phyloP scores from a whole-genome alignment of 2,888 invertebrate genomes.

The Norana najaformis region DNA sequence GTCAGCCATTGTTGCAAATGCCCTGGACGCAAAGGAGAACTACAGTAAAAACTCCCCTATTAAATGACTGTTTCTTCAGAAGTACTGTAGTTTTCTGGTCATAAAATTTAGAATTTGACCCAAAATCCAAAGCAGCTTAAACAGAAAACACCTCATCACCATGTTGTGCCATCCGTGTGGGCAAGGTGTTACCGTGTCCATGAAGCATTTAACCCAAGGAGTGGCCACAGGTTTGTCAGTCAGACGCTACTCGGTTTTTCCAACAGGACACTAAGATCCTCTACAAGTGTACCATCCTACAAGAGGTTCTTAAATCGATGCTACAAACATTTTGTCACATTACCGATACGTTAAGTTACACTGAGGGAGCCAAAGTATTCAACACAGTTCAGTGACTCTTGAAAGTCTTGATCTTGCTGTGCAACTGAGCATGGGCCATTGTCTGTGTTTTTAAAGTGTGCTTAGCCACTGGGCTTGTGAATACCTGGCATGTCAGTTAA shows the following conservation, averaged over 20 bases:
- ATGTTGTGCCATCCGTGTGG: neutral
- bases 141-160: neutral
- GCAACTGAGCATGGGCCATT: no score
- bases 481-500: neutral
- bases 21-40: neutral
- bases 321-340: neutral
- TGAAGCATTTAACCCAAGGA: neutral
- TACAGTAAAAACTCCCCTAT: neutral
- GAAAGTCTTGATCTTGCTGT: neutral
- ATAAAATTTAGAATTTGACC: no score
- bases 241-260: no score
- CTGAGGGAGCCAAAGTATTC: neutral
- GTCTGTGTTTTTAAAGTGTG: no score
- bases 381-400: neutral
- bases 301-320: neutral
- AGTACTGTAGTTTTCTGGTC: neutral
- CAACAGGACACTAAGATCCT: neutral
- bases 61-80: neutral
- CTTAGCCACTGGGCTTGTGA: neutral
- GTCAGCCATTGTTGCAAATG: neutral
- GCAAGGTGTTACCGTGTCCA: no score
- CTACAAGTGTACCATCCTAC: neutral
- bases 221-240: neutral
- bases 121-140: neutral
- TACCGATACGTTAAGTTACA: no score